These are phyloP conservation scores for Microtus pennsylvanicus DNA, from an alignment of 2,113 vertebrate genomes.

Conservation along the genomic window DNA sequence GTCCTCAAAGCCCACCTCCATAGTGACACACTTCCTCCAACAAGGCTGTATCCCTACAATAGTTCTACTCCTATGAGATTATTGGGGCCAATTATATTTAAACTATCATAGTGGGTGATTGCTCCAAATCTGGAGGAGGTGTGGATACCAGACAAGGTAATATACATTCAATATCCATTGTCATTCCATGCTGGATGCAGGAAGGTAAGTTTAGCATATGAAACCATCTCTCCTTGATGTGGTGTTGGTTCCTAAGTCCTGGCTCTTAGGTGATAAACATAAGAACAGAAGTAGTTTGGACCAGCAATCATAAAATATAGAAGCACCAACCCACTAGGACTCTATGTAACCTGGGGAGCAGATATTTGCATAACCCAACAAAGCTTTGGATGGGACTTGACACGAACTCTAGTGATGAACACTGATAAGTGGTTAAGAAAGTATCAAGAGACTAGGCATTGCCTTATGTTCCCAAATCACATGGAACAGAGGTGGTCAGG, in stretches of 20 bases:
- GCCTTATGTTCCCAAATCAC: not conserved
- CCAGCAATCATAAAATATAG: not conserved
- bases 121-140: not conserved
- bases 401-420: not conserved
- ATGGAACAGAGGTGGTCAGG: too few relatives aligned
- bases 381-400: not conserved
- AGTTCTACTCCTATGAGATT: not conserved
- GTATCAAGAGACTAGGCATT: not conserved
- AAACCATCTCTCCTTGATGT: not conserved
- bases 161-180: not conserved
- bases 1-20: not conserved
- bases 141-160: not conserved
- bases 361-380: not conserved
- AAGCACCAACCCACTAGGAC: not conserved
- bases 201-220: not conserved
- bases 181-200: too few relatives aligned
- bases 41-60: not conserved
- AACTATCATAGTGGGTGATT: not conserved
- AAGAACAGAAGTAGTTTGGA: not conserved
- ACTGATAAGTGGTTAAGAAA: not conserved
- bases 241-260: not conserved
- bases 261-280: not conserved
- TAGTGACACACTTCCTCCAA: not conserved
- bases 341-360: not conserved
- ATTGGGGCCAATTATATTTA: not conserved